Evolutionary conservation across 2,888 invertebrate genomes (phyloP).

Genomic region (Labia minor): DNA sequence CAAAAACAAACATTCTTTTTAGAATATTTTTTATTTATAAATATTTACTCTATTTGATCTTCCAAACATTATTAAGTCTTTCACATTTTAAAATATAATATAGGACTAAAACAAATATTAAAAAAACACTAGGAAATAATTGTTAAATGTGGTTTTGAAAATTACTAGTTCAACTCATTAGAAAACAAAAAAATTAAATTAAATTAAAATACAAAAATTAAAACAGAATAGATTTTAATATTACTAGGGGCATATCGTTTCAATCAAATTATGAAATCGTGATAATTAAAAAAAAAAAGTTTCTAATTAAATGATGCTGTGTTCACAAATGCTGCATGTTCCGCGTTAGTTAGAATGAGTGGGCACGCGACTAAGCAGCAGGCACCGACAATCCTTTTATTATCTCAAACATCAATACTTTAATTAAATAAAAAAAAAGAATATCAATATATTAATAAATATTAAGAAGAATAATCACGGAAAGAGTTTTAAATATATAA

Average conservation of each 20-base stretch:
- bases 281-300: neutral
- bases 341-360: neutral
- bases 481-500: neutral
- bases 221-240: no score
- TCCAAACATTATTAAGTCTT: no score
- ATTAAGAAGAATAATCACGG: neutral
- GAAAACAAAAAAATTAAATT: no score
- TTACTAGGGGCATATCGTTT: neutral
- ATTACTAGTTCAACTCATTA: no score
- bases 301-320: neutral
- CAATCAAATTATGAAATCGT: neutral
- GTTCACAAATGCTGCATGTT: neutral
- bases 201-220: no score
- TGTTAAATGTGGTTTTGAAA: no score
- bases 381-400: slow-evolving; percentile 13
- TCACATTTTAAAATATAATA: no score
- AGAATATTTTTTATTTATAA: no score
- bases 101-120: no score
- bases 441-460: neutral
- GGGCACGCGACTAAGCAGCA: neutral
- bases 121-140: no score
- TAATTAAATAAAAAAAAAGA: neutral
- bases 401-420: neutral
- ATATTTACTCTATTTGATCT: no score
- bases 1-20: no score